phyloP scores from a whole-genome alignment of 2,888 invertebrate species.

The Eilema caniola region DNA sequence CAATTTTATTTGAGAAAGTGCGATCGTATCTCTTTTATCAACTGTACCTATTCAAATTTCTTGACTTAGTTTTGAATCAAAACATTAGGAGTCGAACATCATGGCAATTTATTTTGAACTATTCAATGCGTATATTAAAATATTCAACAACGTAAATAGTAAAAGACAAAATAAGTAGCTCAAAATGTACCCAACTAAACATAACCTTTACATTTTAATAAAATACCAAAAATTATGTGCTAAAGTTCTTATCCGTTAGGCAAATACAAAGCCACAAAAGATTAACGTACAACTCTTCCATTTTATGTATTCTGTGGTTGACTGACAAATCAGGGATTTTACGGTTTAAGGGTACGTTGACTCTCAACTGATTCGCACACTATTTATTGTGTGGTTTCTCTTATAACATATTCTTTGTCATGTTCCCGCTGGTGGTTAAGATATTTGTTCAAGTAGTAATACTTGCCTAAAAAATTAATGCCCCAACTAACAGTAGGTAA shows the following conservation, averaged over 20 bases:
- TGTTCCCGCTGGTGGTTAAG: neutral
- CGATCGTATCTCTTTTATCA: no score
- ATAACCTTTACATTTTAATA: neutral
- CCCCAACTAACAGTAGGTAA: no score
- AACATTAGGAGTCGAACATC: no score
- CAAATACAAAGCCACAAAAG: neutral
- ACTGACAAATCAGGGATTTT: conserved; percentile 49
- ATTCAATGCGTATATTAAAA: neutral
- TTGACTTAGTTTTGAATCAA: neutral
- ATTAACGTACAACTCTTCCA: neutral
- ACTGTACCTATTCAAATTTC: no score
- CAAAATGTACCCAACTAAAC: neutral
- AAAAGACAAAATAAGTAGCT: neutral
- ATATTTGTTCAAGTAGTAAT: neutral
- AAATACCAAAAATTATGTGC: neutral
- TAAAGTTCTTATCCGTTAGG: neutral
- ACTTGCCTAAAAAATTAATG: no score
- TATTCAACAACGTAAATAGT: neutral
- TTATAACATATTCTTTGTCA: conserved; percentile 22
- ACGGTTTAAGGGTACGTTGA: conserved; percentile 27
- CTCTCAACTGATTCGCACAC: conserved; percentile 21
- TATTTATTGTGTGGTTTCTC: conserved; percentile 35
- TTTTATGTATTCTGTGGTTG: conserved; percentile 13
- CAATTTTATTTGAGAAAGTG: no score
- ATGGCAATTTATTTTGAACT: no score